phyloP scores from a whole-genome alignment of 1,140 invertebrate species.

The Sitodiplosis mosellana region DNA sequence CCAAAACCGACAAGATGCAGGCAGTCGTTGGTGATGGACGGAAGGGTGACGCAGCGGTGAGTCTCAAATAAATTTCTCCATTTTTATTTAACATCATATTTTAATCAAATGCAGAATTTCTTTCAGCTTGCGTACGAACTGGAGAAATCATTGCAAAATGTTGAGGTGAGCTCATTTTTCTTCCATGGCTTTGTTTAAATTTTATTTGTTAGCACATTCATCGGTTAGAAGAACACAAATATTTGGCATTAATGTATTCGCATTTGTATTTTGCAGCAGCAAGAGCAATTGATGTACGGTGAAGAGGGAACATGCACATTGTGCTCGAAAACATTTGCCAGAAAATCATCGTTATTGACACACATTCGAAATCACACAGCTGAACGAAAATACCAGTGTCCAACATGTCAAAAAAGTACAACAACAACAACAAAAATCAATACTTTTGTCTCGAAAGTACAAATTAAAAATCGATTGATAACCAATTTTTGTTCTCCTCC shows the following conservation, averaged over 20 bases:
- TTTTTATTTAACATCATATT: no score
- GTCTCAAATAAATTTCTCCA: no score
- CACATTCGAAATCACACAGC: conserved; percentile 38
- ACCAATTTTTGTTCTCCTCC: background rate
- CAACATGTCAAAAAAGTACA: conserved; percentile 37
- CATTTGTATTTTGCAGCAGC: conserved; percentile 16
- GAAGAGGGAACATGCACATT: conserved; percentile 29
- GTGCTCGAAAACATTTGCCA: conserved; percentile 37
- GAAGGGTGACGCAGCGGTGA: no score
- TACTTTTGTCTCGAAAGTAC: conserved; percentile 1
- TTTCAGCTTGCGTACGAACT: conserved; percentile 9
- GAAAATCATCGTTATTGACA: conserved; percentile 34
- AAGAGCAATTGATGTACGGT: conserved; percentile 23
- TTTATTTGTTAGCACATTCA: conserved; percentile 5
- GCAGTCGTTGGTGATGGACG: no score
- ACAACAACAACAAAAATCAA: background rate
- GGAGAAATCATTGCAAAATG: conserved; percentile 11
- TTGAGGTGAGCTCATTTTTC: conserved; percentile 12
- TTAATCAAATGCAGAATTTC: background rate
- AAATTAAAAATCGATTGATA: background rate
- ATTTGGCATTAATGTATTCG: conserved; percentile 15
- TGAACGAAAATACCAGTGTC: conserved; percentile 36
- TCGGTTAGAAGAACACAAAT: conserved; percentile 15
- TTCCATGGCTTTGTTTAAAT: conserved; percentile 12
- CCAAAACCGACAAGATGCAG: no score